Base-by-base conservation (phyloP, 2,888 invertebrate genomes). In the Sphaerophoria rueppellii region DNA sequence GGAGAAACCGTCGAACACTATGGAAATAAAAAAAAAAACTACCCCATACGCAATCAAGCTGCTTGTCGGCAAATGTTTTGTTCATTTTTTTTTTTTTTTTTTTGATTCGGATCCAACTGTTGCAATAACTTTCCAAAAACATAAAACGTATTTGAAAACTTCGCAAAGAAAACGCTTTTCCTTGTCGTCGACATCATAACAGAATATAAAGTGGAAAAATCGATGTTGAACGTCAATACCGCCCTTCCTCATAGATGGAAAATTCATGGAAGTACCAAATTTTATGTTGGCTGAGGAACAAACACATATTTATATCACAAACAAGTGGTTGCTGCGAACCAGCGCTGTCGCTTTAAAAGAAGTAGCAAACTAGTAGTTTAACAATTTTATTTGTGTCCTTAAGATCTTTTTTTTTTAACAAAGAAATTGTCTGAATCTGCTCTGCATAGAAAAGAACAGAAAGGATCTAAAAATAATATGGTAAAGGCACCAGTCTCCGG, bases 291-390 rank as follows among this genome's bases (percentile, higher is more conserved):
- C 70, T 65, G 69, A 69, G 73, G 65, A 34, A 67, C 32, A 65
- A 48, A 82, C 54, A 11, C 37, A n/a, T 54, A 16, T 61, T 24
- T 24, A 32, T 69, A 54, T 34, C 14, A 5, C 65, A 67, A 83
- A 83, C 83, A 83, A 83, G 83, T 83, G 83, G 83, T 83, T 83
- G 48, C 70, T 75, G 1, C 1, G 24, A 24, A 24, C 24, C 24
- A 58, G 58, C 5, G 58, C 40, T 40, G 58, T 40, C 40, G 60
- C 12, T 37, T 11, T 40, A 7, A 1, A 40, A 43, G 12, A 43
- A 43, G 24, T 24, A 24, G 24, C 24, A 24, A 24, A 24, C 24
- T 2, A 24, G 24, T 24, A 24, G 24, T 24, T 24, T 24, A 24
- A 24, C 24, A 2, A 1, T 24, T 24, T 2, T 2, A 24, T 24